A percentile compares a stretch with the other conserved stretches of the same genome.
Evolutionary conservation across 2,797 vertebrate species (phyloP).

Genomic region (Bufotes viridis): DNA sequence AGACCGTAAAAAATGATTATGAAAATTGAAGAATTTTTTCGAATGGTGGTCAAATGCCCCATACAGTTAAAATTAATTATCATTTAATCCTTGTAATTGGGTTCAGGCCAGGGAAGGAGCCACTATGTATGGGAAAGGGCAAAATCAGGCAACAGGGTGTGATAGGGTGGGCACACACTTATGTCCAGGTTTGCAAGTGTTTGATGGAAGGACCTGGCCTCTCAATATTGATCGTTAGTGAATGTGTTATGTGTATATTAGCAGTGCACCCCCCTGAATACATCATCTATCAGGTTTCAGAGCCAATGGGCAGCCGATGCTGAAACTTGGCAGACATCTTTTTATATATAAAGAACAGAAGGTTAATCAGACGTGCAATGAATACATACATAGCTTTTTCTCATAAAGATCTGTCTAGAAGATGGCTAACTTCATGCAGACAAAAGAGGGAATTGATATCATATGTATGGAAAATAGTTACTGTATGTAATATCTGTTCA

Average conservation of each 20-base stretch:
- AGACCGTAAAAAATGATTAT: neutral
- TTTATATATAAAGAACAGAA: neutral
- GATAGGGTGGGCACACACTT: no score
- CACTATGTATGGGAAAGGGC: no score
- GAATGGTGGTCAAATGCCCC: neutral
- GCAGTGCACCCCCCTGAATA: neutral
- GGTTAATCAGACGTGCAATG: conserved; percentile 1
- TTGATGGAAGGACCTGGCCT: no score
- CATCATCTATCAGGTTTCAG: neutral
- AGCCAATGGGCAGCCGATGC: neutral
- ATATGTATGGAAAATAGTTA: conserved; percentile 10
- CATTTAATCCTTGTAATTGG: neutral
- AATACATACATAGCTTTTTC: neutral
- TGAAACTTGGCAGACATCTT: neutral
- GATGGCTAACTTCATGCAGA: neutral
- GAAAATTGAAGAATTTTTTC: neutral
- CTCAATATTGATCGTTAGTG: no score
- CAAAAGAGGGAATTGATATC: conserved; percentile 15
- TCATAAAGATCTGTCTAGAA: neutral
- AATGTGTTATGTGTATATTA: no score
- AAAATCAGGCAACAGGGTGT: no score
- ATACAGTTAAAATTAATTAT: neutral
- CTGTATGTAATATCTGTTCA: conserved; percentile 11
- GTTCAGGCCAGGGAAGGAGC: no score
- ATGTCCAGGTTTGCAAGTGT: no score